Evolutionary conservation across 2,113 vertebrate genomes (phyloP).

Genomic region (Neotoma lepida): DNA sequence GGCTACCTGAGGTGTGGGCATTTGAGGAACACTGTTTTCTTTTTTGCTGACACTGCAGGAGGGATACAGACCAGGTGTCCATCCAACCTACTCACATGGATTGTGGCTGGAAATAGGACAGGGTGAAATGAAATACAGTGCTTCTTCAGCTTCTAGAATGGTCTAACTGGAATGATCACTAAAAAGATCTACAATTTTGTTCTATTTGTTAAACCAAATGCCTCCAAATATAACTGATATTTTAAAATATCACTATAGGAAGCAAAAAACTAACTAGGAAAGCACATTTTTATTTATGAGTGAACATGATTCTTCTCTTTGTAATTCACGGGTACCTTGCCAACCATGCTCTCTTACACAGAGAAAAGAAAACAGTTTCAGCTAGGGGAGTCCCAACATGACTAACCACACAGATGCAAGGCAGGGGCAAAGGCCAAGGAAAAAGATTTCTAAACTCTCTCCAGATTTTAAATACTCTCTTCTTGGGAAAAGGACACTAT

Average conservation of each 20-base stretch:
- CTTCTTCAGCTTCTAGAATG: background rate
- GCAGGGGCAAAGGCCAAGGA: background rate
- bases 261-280: background rate
- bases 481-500: background rate
- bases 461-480: slow-evolving; percentile 14
- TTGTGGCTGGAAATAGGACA: background rate
- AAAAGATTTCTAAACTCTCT: background rate
- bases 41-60: background rate
- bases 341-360: slow-evolving; percentile 2
- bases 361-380: slow-evolving; percentile 14
- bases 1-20: background rate
- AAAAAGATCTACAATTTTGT: slow-evolving; percentile 15
- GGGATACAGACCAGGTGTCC: background rate
- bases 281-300: slow-evolving; percentile 35
- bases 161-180: background rate
- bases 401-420: background rate
- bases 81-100: background rate
- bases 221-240: slow-evolving; percentile 48
- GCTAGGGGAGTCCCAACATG: background rate
- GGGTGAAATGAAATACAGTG: background rate
- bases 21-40: background rate
- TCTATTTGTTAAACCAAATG: slow-evolving; percentile 28
- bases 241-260: slow-evolving; percentile 22
- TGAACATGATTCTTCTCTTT: slow-evolving; percentile 18
- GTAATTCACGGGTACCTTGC: slow-evolving; percentile 44